A percentile compares a stretch with the other conserved stretches of the same genome.
phyloP scores from a whole-genome alignment of 2,888 invertebrate genomes.

The Cheilosia pagana region DNA sequence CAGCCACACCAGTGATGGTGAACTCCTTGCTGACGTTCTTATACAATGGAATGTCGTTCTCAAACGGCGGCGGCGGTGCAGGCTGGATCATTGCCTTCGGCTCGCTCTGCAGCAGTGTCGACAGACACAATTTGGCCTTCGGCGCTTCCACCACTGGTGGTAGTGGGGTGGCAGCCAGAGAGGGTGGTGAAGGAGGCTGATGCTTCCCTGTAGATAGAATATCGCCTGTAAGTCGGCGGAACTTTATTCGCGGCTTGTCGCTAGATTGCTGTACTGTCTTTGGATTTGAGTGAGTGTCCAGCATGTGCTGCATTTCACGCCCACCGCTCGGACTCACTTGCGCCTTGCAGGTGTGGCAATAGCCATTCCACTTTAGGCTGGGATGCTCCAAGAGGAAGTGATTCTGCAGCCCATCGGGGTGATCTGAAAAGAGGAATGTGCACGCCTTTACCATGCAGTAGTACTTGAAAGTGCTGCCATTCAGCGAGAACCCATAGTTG shows the following conservation, averaged over 20 bases:
- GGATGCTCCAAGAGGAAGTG: constrained; percentile 81
- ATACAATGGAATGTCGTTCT: constrained; percentile 62
- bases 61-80: constrained; percentile 37
- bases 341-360: constrained; percentile 84
- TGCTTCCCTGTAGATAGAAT: constrained; percentile 76
- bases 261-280: constrained; percentile 16
- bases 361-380: constrained; percentile 85
- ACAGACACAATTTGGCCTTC: constrained; percentile 33
- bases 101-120: constrained; percentile 60
- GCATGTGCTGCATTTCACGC: constrained; percentile 80
- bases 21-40: constrained; percentile 75
- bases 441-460: constrained; percentile 80
- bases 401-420: constrained; percentile 79
- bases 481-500: constrained; percentile 78
- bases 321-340: constrained; percentile 52
- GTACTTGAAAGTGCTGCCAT: constrained; percentile 76
- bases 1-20: constrained; percentile 75
- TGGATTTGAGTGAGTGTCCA: constrained; percentile 73
- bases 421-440: constrained; percentile 80
- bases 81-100: constrained; percentile 71
- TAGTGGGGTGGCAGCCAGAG: not conserved
- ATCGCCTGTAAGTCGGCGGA: constrained; percentile 80
- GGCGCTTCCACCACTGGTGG: not conserved
- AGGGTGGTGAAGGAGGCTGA: constrained; percentile 16
- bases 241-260: constrained; percentile 77